Base-by-base conservation (phyloP, 2,888 invertebrate species). In the Cryptosula pallasiana region DNA sequence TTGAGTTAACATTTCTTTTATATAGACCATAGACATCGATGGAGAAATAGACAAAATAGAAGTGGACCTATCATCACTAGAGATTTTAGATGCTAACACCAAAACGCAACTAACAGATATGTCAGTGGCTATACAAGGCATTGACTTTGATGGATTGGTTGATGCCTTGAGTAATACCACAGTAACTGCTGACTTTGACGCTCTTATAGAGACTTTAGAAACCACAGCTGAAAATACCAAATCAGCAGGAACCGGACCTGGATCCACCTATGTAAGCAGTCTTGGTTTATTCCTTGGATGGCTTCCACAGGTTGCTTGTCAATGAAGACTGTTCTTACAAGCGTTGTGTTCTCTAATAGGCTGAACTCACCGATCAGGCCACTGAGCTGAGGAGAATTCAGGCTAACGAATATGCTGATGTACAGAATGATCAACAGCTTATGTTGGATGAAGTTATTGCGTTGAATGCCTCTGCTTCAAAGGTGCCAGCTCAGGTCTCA, bases 21-120 rank as follows among this genome's bases (percentile, higher is more conserved):
- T 74, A 73, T 72, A 77, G 77, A 23, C 71, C 71, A 76, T 76
- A 9, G 73, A 76, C 55, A 72, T 77, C 32, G 71, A 74, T n/a
- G 71, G 35, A 1, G 55, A 74, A 25, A 71, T 76, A 20, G 72
- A 74, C 23, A 34, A n/a, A 2, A 73, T 76, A 2, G 73, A 75
- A 23, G 72, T 76, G n/a, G 76, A 77, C 45, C 69, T 77, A 23
- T 72, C 71, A 2, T 69, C 20, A 13, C 58, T 77, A 1, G 71
- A 69, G 13, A 71, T 76, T 5, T 27, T 76, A 0, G 69, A 69
- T n/a, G 23, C 72, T 9, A 58, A 72, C 16, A 57, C 73, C 1
- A 45, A 70, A 25, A 57, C 57, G 0, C 73, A 76, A 32, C 71
- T 76, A 32, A 1, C 20, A 0, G 69, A 75, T 36, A 70, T 70